These are phyloP conservation scores for Anastatus disparis DNA, from an alignment of 1,140 invertebrate genomes.

Conservation along the genomic window DNA sequence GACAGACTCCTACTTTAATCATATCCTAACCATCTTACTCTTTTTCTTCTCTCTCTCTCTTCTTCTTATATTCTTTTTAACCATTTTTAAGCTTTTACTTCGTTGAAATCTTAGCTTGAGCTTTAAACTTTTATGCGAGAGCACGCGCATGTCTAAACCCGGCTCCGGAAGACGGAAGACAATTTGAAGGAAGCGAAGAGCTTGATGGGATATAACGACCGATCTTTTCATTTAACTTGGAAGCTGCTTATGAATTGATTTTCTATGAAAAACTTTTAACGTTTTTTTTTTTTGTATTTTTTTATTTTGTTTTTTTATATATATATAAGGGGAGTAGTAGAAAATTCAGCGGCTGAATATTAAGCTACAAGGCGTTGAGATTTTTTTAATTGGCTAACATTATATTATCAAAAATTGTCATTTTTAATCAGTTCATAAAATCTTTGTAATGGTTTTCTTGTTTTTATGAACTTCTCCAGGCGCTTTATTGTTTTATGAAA, in stretches of 20 bases:
- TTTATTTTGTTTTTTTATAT: not conserved
- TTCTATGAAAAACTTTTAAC: constrained; percentile 27
- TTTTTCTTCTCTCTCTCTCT: not conserved
- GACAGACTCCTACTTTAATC: constrained; percentile 33
- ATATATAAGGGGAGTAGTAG: not conserved
- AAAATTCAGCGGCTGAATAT: not conserved
- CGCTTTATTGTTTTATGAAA: too few species aligned
- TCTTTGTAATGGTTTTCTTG: not conserved
- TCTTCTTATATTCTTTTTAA: not conserved
- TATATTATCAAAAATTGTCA: constrained; percentile 20
- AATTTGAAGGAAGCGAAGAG: constrained; percentile 29
- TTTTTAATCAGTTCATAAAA: constrained; percentile 27
- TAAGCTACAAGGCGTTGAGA: not conserved
- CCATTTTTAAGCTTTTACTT: not conserved
- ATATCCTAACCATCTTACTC: not conserved
- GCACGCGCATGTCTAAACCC: too few species aligned
- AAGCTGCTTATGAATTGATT: constrained; percentile 36
- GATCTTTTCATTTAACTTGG: constrained; percentile 34
- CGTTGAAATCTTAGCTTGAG: too few species aligned
- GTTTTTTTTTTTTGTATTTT: not conserved
- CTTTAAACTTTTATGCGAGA: constrained; percentile 17
- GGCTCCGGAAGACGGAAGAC: constrained; percentile 33
- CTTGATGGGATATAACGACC: constrained; percentile 25
- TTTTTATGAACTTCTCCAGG: not conserved
- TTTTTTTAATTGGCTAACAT: not conserved